These are phyloP conservation scores for Periophthalmus modestus DNA, from an alignment of 2,113 vertebrate genomes.

Conservation along the genomic window DNA sequence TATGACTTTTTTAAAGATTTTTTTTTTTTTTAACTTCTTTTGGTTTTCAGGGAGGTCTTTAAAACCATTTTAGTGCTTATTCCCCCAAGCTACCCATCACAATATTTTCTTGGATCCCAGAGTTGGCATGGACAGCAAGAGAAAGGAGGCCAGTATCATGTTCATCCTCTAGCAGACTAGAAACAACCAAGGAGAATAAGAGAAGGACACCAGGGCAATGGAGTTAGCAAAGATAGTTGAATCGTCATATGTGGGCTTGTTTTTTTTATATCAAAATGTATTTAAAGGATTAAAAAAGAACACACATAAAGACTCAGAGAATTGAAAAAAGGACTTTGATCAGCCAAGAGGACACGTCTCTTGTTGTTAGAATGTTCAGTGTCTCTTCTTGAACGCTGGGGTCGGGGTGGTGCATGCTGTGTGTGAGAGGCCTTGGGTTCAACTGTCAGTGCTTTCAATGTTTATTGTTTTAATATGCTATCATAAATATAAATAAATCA, in stretches of 20 bases:
- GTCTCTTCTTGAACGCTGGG: conserved; percentile 47
- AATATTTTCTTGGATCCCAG: conserved; percentile 12
- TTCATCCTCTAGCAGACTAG: conserved; percentile 38
- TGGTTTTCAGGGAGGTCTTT: conserved; percentile 60
- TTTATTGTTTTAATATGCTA: conserved; percentile 92
- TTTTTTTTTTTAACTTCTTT: conserved; percentile 56
- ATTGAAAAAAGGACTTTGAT: conserved; percentile 28
- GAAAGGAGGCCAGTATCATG: conserved; percentile 25
- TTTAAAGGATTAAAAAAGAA: conserved; percentile 74
- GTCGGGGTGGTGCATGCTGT: conserved; percentile 83
- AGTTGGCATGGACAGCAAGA: conserved; percentile 37
- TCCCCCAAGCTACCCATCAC: conserved; percentile 29
- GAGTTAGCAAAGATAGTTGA: conserved; percentile 64
- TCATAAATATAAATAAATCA: conserved; percentile 93
- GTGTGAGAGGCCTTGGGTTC: conserved; percentile 84
- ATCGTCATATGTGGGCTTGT: conserved; percentile 70
- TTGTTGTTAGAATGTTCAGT: conserved; percentile 32
- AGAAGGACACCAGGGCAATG: conserved; percentile 32
- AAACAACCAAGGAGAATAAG: conserved; percentile 28
- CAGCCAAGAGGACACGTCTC: conserved; percentile 21
- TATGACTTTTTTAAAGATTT: conserved; percentile 41
- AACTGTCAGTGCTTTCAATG: conserved; percentile 84
- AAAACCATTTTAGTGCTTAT: conserved; percentile 47
- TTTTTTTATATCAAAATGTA: conserved; percentile 82
- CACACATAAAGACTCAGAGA: conserved; percentile 48